Percentiles rank a stretch among this genome's conserved stretches.
These are phyloP conservation scores for Sinhomidia bicolor DNA, from an alignment of 2,888 invertebrate species.

Conservation along the genomic window DNA sequence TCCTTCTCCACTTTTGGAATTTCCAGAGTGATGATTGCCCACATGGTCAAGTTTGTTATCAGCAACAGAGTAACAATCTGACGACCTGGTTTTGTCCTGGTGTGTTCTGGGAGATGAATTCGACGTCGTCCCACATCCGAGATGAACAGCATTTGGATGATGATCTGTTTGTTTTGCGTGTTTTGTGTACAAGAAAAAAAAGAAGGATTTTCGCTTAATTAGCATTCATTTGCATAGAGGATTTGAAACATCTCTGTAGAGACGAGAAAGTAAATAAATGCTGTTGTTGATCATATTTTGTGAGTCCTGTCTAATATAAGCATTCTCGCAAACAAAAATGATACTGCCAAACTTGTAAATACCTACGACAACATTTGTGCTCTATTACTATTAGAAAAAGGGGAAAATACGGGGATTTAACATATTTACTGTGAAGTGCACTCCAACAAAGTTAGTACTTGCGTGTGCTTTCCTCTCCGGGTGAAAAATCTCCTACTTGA, in stretches of 20 bases:
- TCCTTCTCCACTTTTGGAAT: constrained; percentile 96
- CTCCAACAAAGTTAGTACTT: neutral
- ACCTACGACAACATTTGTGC: no score
- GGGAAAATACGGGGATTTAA: neutral
- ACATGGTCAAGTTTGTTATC: constrained; percentile 97
- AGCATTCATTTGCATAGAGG: constrained; percentile 58
- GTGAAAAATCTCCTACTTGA: neutral
- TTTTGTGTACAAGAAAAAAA: constrained; percentile 45
- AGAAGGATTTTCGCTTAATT: constrained; percentile 35
- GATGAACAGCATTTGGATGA: constrained; percentile 96
- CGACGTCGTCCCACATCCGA: constrained; percentile 95
- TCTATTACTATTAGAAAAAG: no score
- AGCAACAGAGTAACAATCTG: constrained; percentile 97
- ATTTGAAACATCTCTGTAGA: neutral
- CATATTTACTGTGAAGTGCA: neutral
- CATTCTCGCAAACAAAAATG: no score
- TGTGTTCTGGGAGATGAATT: constrained; percentile 95
- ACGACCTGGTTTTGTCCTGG: constrained; percentile 96
- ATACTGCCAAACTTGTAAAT: no score
- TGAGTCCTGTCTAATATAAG: neutral
- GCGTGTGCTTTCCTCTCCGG: no score
- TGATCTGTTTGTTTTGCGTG: constrained; percentile 85
- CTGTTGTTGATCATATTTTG: neutral
- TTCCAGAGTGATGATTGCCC: constrained; percentile 97
- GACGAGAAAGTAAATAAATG: neutral